A percentile compares a stretch with the other conserved stretches of the same genome.
These are phyloP conservation scores for Arion vulgaris DNA, from an alignment of 1,140 invertebrate genomes.

Conservation along the genomic window DNA sequence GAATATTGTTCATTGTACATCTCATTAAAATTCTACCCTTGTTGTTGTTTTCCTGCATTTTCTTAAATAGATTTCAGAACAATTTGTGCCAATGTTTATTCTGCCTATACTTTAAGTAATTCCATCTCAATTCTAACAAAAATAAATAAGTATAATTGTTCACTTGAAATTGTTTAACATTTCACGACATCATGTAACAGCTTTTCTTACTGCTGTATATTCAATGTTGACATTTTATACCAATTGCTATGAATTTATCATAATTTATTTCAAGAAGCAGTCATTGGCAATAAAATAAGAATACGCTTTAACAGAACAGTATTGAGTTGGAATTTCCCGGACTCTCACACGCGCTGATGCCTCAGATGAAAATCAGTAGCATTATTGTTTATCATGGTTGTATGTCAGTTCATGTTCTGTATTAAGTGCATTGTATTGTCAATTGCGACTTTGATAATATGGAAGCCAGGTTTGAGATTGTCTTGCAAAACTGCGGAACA, in stretches of 20 bases:
- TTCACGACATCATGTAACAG: not conserved
- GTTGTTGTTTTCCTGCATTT: no score
- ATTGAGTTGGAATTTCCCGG: not conserved
- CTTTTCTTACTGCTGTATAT: not conserved
- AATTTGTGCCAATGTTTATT: no score
- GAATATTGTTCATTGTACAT: no score
- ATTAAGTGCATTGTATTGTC: not conserved
- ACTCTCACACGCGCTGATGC: not conserved
- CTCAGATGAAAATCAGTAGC: not conserved
- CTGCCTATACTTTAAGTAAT: no score
- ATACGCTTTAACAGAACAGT: not conserved
- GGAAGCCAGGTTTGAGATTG: not conserved
- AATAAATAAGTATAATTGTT: not conserved
- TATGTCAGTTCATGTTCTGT: not conserved
- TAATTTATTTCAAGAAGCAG: not conserved
- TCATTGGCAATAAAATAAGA: not conserved
- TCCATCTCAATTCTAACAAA: no score
- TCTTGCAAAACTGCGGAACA: no score
- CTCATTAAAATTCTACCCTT: no score
- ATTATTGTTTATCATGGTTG: not conserved
- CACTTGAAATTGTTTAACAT: not conserved
- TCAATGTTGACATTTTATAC: not conserved
- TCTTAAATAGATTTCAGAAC: no score
- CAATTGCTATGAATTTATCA: not conserved
- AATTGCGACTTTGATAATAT: not conserved